These are phyloP conservation scores for Telmatherina bonti DNA, from an alignment of 2,797 vertebrate species.

Conservation along the genomic window DNA sequence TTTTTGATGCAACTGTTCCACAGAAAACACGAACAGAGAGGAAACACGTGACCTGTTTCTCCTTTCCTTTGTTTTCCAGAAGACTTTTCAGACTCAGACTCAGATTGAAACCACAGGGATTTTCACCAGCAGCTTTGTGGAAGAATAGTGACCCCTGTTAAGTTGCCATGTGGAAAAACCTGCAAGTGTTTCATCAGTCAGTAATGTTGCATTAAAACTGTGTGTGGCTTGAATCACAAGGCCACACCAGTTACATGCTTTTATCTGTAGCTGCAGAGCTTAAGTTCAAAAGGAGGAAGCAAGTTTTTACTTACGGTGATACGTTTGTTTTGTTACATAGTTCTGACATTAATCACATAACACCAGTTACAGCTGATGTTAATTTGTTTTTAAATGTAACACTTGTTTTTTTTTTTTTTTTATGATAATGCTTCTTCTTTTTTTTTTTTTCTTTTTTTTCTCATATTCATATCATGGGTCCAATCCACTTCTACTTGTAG, in stretches of 20 bases:
- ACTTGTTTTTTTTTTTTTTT: slow-evolving; percentile 2
- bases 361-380: slow-evolving; percentile 2
- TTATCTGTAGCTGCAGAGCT: background rate
- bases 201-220: slow-evolving; percentile 6
- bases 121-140: slow-evolving; percentile 3
- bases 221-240: background rate
- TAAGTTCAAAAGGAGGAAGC: background rate
- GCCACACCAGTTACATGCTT: slow-evolving; percentile 6
- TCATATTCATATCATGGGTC: slow-evolving; percentile 1
- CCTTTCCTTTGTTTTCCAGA: slow-evolving; percentile 81
- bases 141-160: slow-evolving; percentile 13
- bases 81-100: slow-evolving; percentile 89
- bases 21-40: background rate
- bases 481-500: background rate
- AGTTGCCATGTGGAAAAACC: slow-evolving; percentile 15
- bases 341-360: background rate
- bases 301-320: background rate
- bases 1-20: background rate
- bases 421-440: background rate
- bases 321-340: background rate
- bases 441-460: slow-evolving; percentile 8
- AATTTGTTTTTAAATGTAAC: background rate
- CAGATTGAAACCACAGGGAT: slow-evolving; percentile 81
- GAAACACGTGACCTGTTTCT: background rate
- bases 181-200: slow-evolving; percentile 4